These are phyloP conservation scores for Sternotherus odoratus DNA, from an alignment of 2,797 vertebrate species.

Conservation along the genomic window DNA sequence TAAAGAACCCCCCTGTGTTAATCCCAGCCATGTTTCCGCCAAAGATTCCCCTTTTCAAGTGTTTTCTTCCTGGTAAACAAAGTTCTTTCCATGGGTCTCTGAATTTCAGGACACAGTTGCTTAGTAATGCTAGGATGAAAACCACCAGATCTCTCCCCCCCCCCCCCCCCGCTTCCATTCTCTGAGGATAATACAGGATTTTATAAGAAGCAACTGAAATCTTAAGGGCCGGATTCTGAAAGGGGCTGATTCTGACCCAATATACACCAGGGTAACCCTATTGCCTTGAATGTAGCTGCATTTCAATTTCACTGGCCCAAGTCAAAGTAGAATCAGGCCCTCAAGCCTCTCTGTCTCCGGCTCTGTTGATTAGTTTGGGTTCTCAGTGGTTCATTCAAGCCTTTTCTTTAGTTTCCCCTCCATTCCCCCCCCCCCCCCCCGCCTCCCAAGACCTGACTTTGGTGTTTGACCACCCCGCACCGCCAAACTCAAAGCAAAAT, in stretches of 20 bases:
- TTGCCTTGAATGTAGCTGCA: fast-evolving
- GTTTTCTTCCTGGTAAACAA: conserved; percentile 85
- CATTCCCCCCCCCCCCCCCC: fast-evolving
- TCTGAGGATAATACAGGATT: background rate
- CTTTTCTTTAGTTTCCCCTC: background rate
- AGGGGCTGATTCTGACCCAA: background rate
- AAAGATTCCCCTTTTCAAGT: conserved; percentile 82
- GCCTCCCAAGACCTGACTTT: no score
- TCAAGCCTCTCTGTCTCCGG: fast-evolving
- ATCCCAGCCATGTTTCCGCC: conserved; percentile 79
- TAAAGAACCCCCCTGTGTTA: conserved; percentile 75
- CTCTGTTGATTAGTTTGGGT: background rate
- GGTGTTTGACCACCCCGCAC: no score
- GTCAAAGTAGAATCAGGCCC: background rate
- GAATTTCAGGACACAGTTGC: conserved; percentile 80
- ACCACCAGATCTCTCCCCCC: conserved; percentile 41
- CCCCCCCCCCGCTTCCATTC: background rate
- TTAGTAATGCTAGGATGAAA: conserved; percentile 71
- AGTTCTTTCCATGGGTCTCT: conserved; percentile 69
- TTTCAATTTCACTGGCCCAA: background rate
- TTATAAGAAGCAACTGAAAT: fast-evolving
- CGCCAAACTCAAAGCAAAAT: background rate
- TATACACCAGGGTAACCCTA: fast-evolving
- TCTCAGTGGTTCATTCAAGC: background rate
- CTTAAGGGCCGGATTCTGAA: background rate